A percentile compares a stretch with the other conserved stretches of the same genome.
These are phyloP conservation scores for Pipistrellus kuhlii DNA, from an alignment of 2,797 vertebrate genomes.

Conservation along the genomic window DNA sequence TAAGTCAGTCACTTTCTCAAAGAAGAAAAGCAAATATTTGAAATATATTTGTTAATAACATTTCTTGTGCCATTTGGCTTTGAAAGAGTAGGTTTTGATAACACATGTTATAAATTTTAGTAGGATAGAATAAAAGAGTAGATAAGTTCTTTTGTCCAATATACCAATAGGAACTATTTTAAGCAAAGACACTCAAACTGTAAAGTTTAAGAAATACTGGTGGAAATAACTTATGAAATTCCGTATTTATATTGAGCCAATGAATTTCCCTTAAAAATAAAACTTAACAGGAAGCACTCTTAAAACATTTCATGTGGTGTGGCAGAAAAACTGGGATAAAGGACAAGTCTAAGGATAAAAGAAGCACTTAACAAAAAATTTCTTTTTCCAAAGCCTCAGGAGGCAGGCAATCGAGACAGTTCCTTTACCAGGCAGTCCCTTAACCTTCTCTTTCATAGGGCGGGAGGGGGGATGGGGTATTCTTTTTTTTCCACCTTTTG, in stretches of 20 bases:
- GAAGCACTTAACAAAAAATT: constrained; percentile 37
- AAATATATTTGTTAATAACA: constrained; percentile 60
- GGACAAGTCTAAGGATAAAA: not conserved
- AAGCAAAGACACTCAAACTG: constrained; percentile 56
- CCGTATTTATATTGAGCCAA: constrained; percentile 40
- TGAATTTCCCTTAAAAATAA: constrained; percentile 59
- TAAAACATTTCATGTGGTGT: constrained; percentile 58
- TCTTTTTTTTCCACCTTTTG: constrained; percentile 39
- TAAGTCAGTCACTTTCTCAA: constrained; percentile 51
- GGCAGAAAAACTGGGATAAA: not conserved
- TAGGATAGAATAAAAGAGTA: constrained; percentile 22
- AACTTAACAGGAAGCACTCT: constrained; percentile 62
- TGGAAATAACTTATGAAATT: too few relatives aligned
- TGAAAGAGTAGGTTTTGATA: constrained; percentile 32
- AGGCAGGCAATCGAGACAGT: too few relatives aligned
- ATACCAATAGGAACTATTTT: constrained; percentile 58
- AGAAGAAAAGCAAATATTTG: constrained; percentile 60
- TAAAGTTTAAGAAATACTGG: constrained; percentile 39
- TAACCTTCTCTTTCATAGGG: too few relatives aligned
- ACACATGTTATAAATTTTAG: constrained; percentile 20
- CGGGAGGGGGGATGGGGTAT: not conserved
- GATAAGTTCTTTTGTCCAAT: constrained; percentile 48
- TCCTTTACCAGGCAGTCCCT: too few relatives aligned
- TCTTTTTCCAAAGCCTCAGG: not conserved
- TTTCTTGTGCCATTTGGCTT: constrained; percentile 41